Evolutionary conservation across 2,797 vertebrate genomes (phyloP).

Genomic region (Smutsia temminckii): DNA sequence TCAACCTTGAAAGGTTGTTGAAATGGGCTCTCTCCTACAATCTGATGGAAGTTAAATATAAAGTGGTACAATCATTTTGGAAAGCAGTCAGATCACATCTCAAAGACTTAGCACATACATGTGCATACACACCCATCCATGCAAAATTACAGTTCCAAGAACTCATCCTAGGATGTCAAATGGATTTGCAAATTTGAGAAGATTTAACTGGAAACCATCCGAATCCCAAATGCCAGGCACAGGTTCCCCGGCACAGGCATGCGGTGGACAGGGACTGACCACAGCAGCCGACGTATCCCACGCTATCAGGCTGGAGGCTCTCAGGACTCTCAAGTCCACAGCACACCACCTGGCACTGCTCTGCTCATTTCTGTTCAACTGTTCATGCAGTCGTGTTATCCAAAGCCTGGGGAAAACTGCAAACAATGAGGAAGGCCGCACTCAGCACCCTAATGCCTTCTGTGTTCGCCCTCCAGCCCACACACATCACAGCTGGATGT

Average conservation of each 20-base stretch:
- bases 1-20: not conserved
- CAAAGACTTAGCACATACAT: not conserved
- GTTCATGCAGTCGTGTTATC: fast-evolving
- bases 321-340: no score
- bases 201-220: not conserved
- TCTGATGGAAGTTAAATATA: not conserved
- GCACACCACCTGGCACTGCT: no score
- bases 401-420: not conserved
- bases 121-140: fast-evolving
- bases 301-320: no score
- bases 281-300: no score
- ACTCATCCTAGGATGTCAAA: not conserved
- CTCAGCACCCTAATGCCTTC: not conserved
- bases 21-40: not conserved
- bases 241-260: no score
- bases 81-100: not conserved
- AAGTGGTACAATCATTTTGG: not conserved
- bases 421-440: not conserved
- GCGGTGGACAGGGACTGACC: no score
- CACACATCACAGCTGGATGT: not conserved
- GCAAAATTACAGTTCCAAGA: not conserved
- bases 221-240: not conserved
- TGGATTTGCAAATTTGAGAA: not conserved
- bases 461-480: not conserved
- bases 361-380: not conserved